Evolutionary conservation across 1,140 invertebrate species (phyloP).

Genomic region (Drosophila suzukii): DNA sequence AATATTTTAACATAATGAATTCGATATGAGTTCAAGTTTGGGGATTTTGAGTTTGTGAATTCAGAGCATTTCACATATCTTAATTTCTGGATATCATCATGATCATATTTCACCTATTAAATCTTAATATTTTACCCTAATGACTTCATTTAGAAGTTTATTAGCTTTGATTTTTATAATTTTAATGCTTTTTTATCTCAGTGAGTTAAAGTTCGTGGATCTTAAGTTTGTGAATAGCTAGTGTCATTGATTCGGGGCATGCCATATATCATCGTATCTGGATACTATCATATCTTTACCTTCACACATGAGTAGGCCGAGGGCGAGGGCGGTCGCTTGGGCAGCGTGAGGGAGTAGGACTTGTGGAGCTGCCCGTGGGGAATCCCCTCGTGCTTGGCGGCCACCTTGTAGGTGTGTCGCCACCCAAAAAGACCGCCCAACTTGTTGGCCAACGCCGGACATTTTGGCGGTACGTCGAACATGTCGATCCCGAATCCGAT

Average conservation of each 20-base stretch:
- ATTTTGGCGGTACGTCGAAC: constrained; percentile 85
- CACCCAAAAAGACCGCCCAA: constrained; percentile 89
- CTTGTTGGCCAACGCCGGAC: constrained; percentile 89
- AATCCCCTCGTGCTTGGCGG: constrained; percentile 89
- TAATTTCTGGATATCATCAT: too few species aligned
- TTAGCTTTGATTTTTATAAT: too few species aligned
- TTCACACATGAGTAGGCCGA: constrained; percentile 63
- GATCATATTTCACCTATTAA: too few species aligned
- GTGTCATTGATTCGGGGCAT: too few species aligned
- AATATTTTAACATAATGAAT: too few species aligned
- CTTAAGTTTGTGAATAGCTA: background rate
- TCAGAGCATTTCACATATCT: too few species aligned
- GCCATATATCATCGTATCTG: background rate
- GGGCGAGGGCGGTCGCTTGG: constrained; percentile 76
- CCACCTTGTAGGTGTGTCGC: constrained; percentile 91
- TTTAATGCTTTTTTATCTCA: background rate
- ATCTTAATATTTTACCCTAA: too few species aligned
- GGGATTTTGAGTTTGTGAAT: too few species aligned
- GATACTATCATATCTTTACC: constrained; percentile 42
- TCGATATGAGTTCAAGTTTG: too few species aligned
- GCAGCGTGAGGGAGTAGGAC: constrained; percentile 83
- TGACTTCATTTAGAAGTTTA: too few species aligned
- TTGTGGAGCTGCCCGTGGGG: constrained; percentile 85
- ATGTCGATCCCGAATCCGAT: constrained; percentile 36
- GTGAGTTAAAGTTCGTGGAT: background rate